Evolutionary conservation across 2,113 vertebrate species (phyloP).

Genomic region (Bubo bubo): DNA sequence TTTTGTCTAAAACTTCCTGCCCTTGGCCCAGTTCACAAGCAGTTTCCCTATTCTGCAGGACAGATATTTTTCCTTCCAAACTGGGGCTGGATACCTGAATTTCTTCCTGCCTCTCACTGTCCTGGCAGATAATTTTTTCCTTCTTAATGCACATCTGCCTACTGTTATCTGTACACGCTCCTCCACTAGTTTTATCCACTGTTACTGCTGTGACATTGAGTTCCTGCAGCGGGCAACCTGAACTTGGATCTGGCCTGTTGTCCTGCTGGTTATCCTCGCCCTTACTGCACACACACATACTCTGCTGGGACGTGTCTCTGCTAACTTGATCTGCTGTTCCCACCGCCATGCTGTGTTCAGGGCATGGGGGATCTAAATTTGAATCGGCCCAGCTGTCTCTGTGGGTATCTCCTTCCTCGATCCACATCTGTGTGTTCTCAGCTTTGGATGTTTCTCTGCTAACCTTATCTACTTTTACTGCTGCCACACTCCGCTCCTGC

Average conservation of each 20-base stretch:
- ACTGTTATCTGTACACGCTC: background rate
- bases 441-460: background rate
- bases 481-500: background rate
- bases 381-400: background rate
- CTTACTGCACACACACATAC: background rate
- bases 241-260: background rate
- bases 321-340: background rate
- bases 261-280: background rate
- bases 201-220: background rate
- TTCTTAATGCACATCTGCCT: background rate
- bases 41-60: background rate
- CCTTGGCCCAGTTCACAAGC: background rate
- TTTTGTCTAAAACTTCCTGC: constrained; percentile 77
- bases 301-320: background rate
- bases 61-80: background rate
- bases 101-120: background rate
- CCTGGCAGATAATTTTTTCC: background rate
- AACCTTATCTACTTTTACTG: background rate
- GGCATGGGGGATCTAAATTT: background rate
- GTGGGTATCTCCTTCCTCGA: background rate
- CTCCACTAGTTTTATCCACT: background rate
- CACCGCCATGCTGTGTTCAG: background rate
- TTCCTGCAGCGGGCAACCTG: background rate
- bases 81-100: background rate
- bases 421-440: background rate